Percentiles rank a stretch among this genome's conserved stretches.
Evolutionary conservation across 2,888 invertebrate species (phyloP).

Genomic region (Mimumesa dahlbomi): DNA sequence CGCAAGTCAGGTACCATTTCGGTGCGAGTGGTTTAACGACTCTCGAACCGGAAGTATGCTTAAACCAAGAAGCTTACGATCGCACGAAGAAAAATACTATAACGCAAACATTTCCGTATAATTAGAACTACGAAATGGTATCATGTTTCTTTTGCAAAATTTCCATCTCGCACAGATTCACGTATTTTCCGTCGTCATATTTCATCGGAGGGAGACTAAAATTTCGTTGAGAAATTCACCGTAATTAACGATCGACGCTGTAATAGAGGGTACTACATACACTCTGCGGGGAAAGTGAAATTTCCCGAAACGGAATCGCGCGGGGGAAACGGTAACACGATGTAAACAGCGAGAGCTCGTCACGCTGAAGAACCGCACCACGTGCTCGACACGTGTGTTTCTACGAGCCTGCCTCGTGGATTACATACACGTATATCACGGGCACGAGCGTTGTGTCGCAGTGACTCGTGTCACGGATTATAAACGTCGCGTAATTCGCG

Average conservation of each 20-base stretch:
- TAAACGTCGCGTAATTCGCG: conserved; percentile 59
- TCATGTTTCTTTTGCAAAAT: too few species aligned
- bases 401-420: conserved; percentile 4
- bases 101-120: too few species aligned
- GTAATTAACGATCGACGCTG: too few species aligned
- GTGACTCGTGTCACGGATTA: conserved; percentile 57
- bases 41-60: conserved; percentile 39
- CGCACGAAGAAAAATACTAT: too few species aligned
- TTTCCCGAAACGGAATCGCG: conserved; percentile 12
- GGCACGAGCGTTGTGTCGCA: conserved; percentile 41
- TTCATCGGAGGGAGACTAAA: too few species aligned
- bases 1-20: conserved; percentile 49
- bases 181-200: too few species aligned
- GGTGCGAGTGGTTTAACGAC: conserved; percentile 32
- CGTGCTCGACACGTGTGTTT: conserved; percentile 54
- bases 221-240: too few species aligned
- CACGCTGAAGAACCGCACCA: conserved; percentile 29
- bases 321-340: conserved; percentile 12
- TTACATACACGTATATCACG: conserved; percentile 14
- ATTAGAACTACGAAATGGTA: too few species aligned
- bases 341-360: conserved; percentile 24
- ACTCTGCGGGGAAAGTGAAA: conserved; percentile 32
- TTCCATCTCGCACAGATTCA: too few species aligned
- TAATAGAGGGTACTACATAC: too few species aligned
- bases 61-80: too few species aligned